Evolutionary conservation across 2,888 invertebrate species (phyloP).

Genomic region (Ophion slaviceki): DNA sequence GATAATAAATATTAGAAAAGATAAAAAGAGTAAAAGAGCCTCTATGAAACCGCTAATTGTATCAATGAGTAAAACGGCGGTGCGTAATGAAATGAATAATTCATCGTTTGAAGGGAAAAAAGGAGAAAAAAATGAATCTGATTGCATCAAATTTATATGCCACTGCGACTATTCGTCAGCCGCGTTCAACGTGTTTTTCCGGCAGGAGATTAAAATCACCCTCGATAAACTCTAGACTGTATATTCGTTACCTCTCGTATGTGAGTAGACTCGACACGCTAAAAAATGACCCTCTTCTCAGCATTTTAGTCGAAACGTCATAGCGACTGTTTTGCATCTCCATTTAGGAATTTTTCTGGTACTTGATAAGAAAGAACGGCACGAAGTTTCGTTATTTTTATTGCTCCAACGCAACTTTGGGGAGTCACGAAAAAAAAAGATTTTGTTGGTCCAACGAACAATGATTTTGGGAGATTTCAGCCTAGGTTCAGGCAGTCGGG

Average conservation of each 20-base stretch:
- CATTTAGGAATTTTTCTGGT: not conserved
- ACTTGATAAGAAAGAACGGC: not conserved
- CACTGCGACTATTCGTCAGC: constrained; percentile 10
- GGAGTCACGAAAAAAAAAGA: not conserved
- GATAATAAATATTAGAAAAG: not conserved
- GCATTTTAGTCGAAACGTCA: not conserved
- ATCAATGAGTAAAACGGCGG: not conserved
- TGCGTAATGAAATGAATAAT: constrained; percentile 18
- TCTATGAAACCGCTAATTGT: not conserved
- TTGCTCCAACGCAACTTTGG: not conserved
- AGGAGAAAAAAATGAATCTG: constrained; percentile 1
- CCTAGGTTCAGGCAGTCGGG: not conserved
- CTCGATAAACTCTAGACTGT: constrained; percentile 14
- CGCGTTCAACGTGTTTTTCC: constrained; percentile 2
- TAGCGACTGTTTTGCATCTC: not conserved
- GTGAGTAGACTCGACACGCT: not conserved
- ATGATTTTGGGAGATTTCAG: not conserved
- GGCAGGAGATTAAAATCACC: constrained; percentile 26
- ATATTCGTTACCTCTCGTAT: not conserved
- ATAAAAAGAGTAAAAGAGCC: not conserved
- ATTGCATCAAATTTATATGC: constrained; percentile 22
- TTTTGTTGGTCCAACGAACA: not conserved
- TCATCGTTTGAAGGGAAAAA: not conserved
- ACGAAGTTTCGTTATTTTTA: too few relatives aligned
- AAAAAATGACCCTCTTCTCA: not conserved